Evolutionary conservation across 2,113 vertebrate species (phyloP), one percentile per base, ranked within the genome.

Genomic region (Sinocyclocheilus maitianheensis): DNA sequence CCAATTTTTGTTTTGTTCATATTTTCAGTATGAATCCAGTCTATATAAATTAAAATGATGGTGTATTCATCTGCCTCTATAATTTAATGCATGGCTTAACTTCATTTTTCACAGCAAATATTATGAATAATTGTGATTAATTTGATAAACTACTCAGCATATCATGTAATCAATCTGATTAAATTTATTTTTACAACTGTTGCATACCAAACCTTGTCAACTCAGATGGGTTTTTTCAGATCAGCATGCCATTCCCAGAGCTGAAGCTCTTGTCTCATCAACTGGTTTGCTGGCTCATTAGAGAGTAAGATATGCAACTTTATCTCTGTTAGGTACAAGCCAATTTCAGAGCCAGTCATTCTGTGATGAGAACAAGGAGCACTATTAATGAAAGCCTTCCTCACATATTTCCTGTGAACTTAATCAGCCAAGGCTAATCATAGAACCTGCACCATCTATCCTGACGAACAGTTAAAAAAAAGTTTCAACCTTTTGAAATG

Each of bases 301-400:
- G 53, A n/a, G 51, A 83, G 22, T 60, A 34, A 40, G 82, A 83
- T 74, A 75, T 74, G 67, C 77, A 71, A 71, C 60, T 86, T 53
- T 81, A 81, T 86, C 67, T 72, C 62, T 81, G 67, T 85, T 77
- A 85, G 24, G 65, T 80, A 46, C 77, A 80, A 60, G 84, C 78
- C 78, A 81, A 86, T 86, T 86, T 86, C 40, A 65, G 85, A 86
- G 67, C 24, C 85, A 76, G 85, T 76, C 55, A 74, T 58, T 43
- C 69, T 84, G 81, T 55, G 69, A 83, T 74, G 34, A 81, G 69
- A 86, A 81, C 67, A 76, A 75, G 78, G 53, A 37, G 78, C 80
- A 65, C 55, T 75, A 82, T 86, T 82, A 86, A 84, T 75, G 51
- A 84, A 74, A 72, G 20, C 26, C 69, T 74, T 83, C 81, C 63